phyloP scores from a whole-genome alignment of 2,888 invertebrate genomes.

The Ophion ventricosus region DNA sequence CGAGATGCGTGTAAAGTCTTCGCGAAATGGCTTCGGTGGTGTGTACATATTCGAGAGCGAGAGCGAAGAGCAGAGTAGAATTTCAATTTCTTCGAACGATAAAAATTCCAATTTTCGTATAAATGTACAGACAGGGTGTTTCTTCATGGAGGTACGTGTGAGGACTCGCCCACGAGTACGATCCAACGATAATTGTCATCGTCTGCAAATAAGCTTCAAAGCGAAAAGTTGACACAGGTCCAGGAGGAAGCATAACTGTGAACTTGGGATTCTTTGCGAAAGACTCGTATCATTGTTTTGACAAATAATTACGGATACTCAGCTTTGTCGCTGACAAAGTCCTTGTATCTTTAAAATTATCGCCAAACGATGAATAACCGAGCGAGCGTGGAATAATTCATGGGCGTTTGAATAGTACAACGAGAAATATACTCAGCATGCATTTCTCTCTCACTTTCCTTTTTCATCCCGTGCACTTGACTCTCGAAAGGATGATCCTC shows the following conservation, averaged over 20 bases:
- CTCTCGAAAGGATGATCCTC: constrained; percentile 16
- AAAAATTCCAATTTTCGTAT: not conserved
- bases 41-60: constrained; percentile 5
- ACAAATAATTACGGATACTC: too few relatives aligned
- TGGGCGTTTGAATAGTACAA: not conserved
- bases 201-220: not conserved
- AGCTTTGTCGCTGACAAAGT: too few relatives aligned
- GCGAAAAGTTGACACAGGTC: not conserved
- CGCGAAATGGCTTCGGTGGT: constrained; percentile 25
- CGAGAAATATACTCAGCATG: not conserved
- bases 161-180: too few relatives aligned
- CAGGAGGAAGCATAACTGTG: not conserved
- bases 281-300: too few relatives aligned
- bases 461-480: too few relatives aligned
- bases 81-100: constrained; percentile 5
- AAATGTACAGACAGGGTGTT: not conserved
- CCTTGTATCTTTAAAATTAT: too few relatives aligned
- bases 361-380: not conserved
- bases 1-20: constrained; percentile 21
- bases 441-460: too few relatives aligned
- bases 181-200: too few relatives aligned
- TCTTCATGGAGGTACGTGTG: too few relatives aligned
- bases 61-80: not conserved
- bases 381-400: not conserved
- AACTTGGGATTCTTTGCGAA: not conserved